Conservation (phyloP, 2,113 vertebrate species). For the Aviceda subcristata region DNA sequence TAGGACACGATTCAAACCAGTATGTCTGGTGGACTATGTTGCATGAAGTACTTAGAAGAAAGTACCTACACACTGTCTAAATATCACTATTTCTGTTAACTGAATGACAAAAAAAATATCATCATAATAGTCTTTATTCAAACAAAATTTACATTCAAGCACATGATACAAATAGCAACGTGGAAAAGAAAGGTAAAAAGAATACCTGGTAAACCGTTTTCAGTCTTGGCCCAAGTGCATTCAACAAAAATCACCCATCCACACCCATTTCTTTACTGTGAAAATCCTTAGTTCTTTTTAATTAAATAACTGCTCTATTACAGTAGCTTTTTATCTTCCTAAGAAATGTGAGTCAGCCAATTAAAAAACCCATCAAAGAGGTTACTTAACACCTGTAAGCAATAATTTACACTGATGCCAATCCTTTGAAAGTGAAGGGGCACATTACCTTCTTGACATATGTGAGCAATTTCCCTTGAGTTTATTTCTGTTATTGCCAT, state of each 20-base stretch:
- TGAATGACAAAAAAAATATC: background rate
- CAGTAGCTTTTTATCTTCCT: constrained; percentile 50
- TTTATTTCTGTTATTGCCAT: background rate
- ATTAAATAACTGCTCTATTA: constrained; percentile 49
- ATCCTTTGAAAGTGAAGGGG: constrained; percentile 43
- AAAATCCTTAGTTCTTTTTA: constrained; percentile 34
- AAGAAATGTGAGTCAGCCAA: constrained; percentile 48
- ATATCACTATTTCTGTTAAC: background rate
- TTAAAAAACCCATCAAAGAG: constrained; percentile 47
- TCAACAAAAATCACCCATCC: background rate
- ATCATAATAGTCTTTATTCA: background rate
- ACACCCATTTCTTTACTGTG: background rate
- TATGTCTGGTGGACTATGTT: background rate
- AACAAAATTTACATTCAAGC: background rate
- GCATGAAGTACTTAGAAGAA: background rate
- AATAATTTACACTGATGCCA: constrained; percentile 58
- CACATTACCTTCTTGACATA: background rate
- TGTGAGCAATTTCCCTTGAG: constrained; percentile 18
- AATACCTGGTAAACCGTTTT: background rate
- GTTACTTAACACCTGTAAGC: constrained; percentile 58
- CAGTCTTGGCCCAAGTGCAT: background rate
- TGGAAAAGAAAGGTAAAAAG: background rate
- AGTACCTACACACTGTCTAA: background rate
- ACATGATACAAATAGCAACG: background rate
- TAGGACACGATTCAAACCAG: background rate